Conservation (phyloP, 2,113 vertebrate species). For the Numenius arquata region DNA sequence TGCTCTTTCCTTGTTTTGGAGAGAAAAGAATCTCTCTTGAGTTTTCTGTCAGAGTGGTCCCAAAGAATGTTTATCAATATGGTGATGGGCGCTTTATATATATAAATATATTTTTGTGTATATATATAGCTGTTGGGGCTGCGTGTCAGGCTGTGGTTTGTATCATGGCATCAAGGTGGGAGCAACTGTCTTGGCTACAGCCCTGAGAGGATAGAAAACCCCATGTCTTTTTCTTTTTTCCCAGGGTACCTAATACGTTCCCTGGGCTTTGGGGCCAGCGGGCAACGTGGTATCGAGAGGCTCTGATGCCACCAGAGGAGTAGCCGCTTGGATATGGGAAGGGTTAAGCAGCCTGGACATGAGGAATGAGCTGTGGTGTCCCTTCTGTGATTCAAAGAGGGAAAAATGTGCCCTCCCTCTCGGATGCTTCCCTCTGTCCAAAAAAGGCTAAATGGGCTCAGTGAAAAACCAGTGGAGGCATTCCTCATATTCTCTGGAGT, state of each 20-base stretch:
- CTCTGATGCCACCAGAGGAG: not conserved
- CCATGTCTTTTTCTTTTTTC: no score
- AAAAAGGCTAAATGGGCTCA: conserved; percentile 56
- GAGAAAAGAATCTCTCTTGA: not conserved
- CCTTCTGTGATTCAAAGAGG: conserved; percentile 52
- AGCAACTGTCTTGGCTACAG: not conserved
- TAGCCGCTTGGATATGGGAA: not conserved
- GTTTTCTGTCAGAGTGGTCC: not conserved
- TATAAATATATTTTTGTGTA: no score
- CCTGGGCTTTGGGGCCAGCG: not conserved
- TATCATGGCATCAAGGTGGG: not conserved
- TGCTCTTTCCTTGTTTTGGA: not conserved
- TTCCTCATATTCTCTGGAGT: conserved; percentile 44
- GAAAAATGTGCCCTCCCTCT: conserved; percentile 59
- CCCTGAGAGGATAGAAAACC: not conserved
- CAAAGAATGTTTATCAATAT: no score
- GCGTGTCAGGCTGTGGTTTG: not conserved
- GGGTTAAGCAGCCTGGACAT: conserved; percentile 12
- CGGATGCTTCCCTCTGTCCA: conserved; percentile 50
- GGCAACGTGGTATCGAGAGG: not conserved
- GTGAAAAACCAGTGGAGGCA: conserved; percentile 4
- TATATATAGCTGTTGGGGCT: not conserved
- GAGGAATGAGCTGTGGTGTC: conserved; percentile 42
- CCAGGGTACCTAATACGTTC: no score
- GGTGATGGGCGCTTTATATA: no score